Conservation (phyloP, 1,140 invertebrate genomes). For the Pseudomyrmex sp. region DNA sequence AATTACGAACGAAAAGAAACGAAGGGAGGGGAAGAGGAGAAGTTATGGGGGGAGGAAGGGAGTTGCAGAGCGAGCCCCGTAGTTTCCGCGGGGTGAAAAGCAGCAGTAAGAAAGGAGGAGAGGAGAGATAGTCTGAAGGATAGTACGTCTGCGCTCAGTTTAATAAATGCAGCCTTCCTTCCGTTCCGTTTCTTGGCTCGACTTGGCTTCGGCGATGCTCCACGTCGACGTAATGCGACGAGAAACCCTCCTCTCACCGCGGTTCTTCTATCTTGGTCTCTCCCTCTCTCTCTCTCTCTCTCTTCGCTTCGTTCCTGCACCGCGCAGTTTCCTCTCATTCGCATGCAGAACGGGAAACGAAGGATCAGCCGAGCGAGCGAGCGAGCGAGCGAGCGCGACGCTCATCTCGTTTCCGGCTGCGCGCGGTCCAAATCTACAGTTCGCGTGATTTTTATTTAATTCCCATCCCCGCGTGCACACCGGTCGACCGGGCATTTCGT, state of each 20-base stretch:
- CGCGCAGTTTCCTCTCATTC: conserved; percentile 70
- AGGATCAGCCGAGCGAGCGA: conserved; percentile 57
- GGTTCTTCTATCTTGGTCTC: conserved; percentile 16
- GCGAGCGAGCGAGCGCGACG: conserved; percentile 63
- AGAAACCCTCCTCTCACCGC: conserved; percentile 42
- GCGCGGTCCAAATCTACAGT: conserved; percentile 73
- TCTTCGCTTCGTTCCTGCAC: neutral
- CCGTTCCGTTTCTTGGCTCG: conserved; percentile 79
- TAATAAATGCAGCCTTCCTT: conserved; percentile 81
- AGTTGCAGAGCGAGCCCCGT: conserved; percentile 41
- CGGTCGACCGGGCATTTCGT: conserved; percentile 1
- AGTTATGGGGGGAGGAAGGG: conserved; percentile 55
- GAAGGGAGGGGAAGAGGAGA: neutral
- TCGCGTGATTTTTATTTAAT: conserved; percentile 81
- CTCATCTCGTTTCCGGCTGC: conserved; percentile 68
- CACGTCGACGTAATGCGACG: conserved; percentile 3
- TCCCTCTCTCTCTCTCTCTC: neutral
- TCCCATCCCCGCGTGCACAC: conserved; percentile 28
- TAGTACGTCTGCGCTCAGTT: conserved; percentile 76
- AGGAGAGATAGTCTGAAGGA: neutral
- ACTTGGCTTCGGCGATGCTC: conserved; percentile 69
- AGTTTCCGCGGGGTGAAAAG: conserved; percentile 31
- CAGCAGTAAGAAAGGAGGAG: neutral
- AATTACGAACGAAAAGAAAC: conserved; percentile 33
- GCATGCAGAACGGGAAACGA: conserved; percentile 74